phyloP scores from a whole-genome alignment of 2,113 vertebrate species.

The Anas platyrhynchos region DNA sequence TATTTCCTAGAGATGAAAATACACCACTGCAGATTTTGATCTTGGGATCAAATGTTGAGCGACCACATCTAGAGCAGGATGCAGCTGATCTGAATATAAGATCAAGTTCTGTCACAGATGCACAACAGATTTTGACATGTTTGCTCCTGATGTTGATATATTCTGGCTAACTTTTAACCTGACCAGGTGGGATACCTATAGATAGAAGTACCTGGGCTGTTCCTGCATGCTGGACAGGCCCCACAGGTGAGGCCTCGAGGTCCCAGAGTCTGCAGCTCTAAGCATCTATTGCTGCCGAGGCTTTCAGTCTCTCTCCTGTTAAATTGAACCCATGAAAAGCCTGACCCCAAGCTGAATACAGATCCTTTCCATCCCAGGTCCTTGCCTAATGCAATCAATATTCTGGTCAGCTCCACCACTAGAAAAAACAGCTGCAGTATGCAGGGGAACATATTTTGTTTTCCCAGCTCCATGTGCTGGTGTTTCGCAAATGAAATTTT shows the following conservation, averaged over 20 bases:
- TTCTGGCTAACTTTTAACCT: not conserved
- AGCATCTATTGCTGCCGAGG: not conserved
- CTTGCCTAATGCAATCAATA: conserved; percentile 2
- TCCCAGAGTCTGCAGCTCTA: not conserved
- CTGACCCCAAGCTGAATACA: not conserved
- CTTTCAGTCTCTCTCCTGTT: not conserved
- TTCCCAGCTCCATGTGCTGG: not conserved
- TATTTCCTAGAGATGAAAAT: not conserved
- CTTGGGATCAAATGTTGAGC: not conserved
- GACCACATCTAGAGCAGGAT: not conserved
- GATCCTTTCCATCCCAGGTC: not conserved
- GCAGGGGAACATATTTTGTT: not conserved
- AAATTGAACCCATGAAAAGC: not conserved
- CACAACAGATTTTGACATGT: not conserved
- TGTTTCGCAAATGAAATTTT: conserved; percentile 10
- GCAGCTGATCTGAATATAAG: not conserved
- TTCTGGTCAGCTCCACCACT: conserved; percentile 21
- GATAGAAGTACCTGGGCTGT: not conserved
- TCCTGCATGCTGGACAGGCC: not conserved
- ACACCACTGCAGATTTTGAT: not conserved
- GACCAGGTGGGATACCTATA: not conserved
- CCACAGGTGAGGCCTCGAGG: accelerated
- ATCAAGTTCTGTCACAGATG: not conserved
- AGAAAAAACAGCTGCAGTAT: conserved; percentile 33
- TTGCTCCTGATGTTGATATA: not conserved